Conservation (phyloP, 2,797 vertebrate species). For the Pseudochirops corinnae region DNA sequence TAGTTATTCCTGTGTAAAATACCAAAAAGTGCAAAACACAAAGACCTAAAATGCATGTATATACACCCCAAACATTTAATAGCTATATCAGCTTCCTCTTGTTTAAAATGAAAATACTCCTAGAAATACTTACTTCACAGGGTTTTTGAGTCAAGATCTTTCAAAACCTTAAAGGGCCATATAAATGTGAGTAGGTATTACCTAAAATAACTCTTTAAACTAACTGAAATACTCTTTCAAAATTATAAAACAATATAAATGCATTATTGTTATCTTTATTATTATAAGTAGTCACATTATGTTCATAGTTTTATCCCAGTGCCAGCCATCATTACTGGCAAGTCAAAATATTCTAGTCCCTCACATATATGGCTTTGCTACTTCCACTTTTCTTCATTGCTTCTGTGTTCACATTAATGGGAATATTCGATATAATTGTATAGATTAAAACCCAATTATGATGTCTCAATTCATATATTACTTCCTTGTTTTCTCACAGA, state of each 20-base stretch:
- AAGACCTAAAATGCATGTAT: background rate
- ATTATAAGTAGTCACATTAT: background rate
- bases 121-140: background rate
- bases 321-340: background rate
- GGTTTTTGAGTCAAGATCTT: background rate
- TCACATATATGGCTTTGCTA: background rate
- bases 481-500: background rate
- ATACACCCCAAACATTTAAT: background rate
- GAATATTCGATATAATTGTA: background rate
- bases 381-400: background rate
- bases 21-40: background rate
- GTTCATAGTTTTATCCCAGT: background rate
- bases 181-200: background rate
- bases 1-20: background rate
- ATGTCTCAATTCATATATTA: background rate
- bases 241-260: background rate
- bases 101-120: background rate
- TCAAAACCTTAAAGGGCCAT: background rate
- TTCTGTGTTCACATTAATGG: background rate
- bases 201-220: background rate
- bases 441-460: background rate
- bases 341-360: background rate
- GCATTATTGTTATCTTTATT: background rate
- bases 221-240: background rate
- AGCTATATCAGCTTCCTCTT: background rate